Evolutionary conservation across 2,888 invertebrate genomes (phyloP), one percentile per base, ranked within the genome.

Genomic region (Leucophora obtusa): DNA sequence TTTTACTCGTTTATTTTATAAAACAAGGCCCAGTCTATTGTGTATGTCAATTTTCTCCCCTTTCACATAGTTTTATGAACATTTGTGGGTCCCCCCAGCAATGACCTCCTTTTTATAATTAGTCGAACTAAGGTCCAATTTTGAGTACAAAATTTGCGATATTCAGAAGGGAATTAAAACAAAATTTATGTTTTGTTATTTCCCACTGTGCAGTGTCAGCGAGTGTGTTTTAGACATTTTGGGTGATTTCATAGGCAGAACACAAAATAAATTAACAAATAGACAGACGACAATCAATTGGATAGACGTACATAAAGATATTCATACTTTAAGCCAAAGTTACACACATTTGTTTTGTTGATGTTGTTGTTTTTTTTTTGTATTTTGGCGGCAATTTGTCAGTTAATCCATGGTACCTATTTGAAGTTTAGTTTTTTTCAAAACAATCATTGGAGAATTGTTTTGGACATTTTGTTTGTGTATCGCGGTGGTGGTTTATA

Each of bases 371-470:
- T 14, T 21, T 21, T 59, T 53, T 28, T 68, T 43, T 65, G n/a
- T 38, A 24, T 35, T 75, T 68, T 72, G 68, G 43, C 69, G 59
- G 76, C 76, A 76, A 80, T 80, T 80, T 80, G 80, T 80, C 76
- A 80, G 69, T 35, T 38, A 21, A 53, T 53, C 24, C 47, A 24
- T 17, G 2, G 17, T 18, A 18, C 2, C 24, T 17, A 59, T 43
- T 35, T 60, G 53, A 50, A 56, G 47, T 68, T 60, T 60, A 24
- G 24, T 43, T 33, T n/a, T 47, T 43, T 21, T 47, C n/a, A 28
- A 66, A 66, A 33, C 65, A 59, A 38, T 70, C 59, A 59, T 59
- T 70, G 56, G 75, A 53, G 63, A 75, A 59, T 68, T 70, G 18
- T 18, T 51, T 43, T 18, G 11, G 9, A 50, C 51, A 38, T 38